Conservation (phyloP, 2,113 vertebrate species). For the Sigmodon hispidus region DNA sequence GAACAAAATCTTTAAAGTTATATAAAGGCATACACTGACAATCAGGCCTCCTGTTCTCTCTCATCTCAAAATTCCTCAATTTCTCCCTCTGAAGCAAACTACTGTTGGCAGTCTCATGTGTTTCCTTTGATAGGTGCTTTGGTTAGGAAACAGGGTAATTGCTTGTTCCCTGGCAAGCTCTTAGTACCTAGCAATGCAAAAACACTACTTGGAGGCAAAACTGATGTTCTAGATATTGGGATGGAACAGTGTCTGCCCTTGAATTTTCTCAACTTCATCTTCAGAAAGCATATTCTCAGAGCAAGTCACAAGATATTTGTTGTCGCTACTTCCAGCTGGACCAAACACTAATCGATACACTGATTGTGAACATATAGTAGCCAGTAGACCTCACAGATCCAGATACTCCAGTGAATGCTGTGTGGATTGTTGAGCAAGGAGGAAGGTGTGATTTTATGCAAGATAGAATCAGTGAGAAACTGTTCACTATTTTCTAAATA, state of each 20-base stretch:
- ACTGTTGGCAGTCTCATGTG: background rate
- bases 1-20: slow-evolving; percentile 49
- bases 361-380: slow-evolving; percentile 21
- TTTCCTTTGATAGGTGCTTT: slow-evolving; percentile 26
- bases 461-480: slow-evolving; percentile 8
- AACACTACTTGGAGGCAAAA: slow-evolving; percentile 16
- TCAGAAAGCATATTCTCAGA: slow-evolving; percentile 37
- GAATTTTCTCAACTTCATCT: background rate
- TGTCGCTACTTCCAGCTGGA: slow-evolving; percentile 29
- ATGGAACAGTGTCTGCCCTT: background rate
- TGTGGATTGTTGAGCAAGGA: background rate
- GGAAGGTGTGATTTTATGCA: background rate
- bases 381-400: background rate
- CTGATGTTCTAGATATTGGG: background rate
- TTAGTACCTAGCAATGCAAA: slow-evolving; percentile 5
- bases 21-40: slow-evolving; percentile 25
- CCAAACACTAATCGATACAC: background rate
- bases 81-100: background rate
- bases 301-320: slow-evolving; percentile 7
- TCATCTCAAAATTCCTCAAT: background rate
- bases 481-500: slow-evolving; percentile 47
- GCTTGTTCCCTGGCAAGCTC: background rate
- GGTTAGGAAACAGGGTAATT: background rate
- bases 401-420: background rate
- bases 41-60: background rate